phyloP scores from a whole-genome alignment of 2,797 vertebrate species.

The Otolemur crassicaudatus region DNA sequence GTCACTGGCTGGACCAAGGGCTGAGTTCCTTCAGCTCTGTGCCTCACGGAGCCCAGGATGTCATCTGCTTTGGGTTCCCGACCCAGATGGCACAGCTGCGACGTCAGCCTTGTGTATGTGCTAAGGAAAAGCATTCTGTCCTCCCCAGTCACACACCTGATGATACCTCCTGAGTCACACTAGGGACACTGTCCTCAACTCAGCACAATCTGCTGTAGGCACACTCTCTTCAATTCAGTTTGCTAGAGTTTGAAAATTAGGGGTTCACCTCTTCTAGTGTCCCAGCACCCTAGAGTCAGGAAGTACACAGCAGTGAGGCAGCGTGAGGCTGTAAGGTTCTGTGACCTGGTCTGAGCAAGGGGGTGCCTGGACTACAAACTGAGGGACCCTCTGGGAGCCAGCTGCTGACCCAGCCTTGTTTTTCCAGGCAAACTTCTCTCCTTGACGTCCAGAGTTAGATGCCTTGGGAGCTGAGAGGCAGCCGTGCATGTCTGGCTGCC shows the following conservation, averaged over 20 bases:
- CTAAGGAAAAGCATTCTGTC: not conserved
- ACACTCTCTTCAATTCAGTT: no score
- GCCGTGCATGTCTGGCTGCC: fast-evolving
- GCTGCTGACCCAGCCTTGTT: fast-evolving
- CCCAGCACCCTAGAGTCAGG: fast-evolving
- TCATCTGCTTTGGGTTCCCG: fast-evolving
- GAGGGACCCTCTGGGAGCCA: not conserved
- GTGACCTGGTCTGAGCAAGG: fast-evolving
- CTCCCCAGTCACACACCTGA: fast-evolving
- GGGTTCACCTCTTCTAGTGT: fast-evolving
- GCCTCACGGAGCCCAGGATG: fast-evolving
- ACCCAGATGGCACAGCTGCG: fast-evolving
- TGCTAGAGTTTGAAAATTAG: not conserved
- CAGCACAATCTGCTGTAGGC: no score
- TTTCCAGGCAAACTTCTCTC: fast-evolving
- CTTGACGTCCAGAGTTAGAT: fast-evolving
- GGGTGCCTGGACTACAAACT: not conserved
- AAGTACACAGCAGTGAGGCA: fast-evolving
- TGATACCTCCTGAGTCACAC: not conserved
- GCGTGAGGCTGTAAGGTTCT: fast-evolving
- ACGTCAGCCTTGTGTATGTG: fast-evolving
- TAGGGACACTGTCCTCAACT: fast-evolving
- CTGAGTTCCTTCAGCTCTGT: fast-evolving
- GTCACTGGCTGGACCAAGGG: fast-evolving
- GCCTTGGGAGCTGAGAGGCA: fast-evolving